Percentiles rank a stretch among this genome's conserved stretches.
phyloP scores from a whole-genome alignment of 2,888 invertebrate genomes.

The Chromoteleia sp. region DNA sequence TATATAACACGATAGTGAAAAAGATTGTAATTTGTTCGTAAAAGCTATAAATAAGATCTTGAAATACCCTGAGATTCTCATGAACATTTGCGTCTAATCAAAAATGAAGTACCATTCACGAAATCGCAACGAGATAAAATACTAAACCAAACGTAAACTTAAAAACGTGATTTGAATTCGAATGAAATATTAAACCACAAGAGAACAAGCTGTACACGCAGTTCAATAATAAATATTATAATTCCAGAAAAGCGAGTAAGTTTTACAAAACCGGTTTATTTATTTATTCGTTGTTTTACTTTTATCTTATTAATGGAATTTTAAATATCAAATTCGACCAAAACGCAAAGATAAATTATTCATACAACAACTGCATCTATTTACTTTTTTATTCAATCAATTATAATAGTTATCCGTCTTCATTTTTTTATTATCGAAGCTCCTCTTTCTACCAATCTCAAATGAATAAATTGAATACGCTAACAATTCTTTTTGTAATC shows the following conservation, averaged over 20 bases:
- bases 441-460: too few relatives aligned
- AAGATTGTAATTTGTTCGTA: not conserved
- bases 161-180: constrained; percentile 56
- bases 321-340: constrained; percentile 27
- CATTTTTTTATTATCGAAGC: too few relatives aligned
- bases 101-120: constrained; percentile 42
- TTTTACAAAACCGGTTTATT: constrained; percentile 37
- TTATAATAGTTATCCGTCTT: constrained; percentile 8
- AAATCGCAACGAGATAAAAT: constrained; percentile 43
- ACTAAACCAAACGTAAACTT: constrained; percentile 36
- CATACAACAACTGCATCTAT: constrained; percentile 4
- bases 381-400: constrained; percentile 12
- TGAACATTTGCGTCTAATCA: constrained; percentile 28
- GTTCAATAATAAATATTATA: constrained; percentile 35
- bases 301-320: constrained; percentile 57
- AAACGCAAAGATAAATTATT: constrained; percentile 5
- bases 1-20: too few relatives aligned
- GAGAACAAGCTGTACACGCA: constrained; percentile 5
- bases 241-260: constrained; percentile 13
- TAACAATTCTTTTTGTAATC: too few relatives aligned
- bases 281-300: constrained; percentile 34
- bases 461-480: too few relatives aligned
- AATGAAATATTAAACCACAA: constrained; percentile 26
- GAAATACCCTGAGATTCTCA: constrained; percentile 8
- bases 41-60: not conserved